Evolutionary conservation across 2,113 vertebrate species (phyloP).

Genomic region (Heterocephalus glaber): DNA sequence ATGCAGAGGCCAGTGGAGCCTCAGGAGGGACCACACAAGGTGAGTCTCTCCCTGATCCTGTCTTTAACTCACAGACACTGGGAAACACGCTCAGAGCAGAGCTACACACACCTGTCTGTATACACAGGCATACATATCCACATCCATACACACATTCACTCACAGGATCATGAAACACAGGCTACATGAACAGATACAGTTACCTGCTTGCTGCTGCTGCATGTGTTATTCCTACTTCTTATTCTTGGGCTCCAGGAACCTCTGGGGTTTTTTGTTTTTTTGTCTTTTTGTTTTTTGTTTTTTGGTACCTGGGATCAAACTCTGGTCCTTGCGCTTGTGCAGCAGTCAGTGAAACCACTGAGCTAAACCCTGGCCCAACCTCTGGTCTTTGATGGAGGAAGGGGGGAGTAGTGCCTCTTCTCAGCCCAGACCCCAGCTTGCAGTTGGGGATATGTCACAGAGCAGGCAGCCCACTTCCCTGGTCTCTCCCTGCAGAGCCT

Average conservation of each 20-base stretch:
- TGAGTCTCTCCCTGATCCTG: slow-evolving; percentile 73
- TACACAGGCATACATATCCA: accelerated
- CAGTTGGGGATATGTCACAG: not conserved
- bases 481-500: slow-evolving; percentile 89
- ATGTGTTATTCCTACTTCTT: not conserved
- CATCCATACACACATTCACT: not conserved
- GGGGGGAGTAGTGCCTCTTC: not conserved
- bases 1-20: slow-evolving; percentile 95
- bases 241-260: not conserved
- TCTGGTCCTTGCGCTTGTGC: too few species aligned
- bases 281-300: too few species aligned
- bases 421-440: not conserved
- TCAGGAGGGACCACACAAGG: slow-evolving; percentile 95
- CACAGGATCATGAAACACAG: not conserved
- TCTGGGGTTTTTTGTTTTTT: too few species aligned
- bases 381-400: not conserved
- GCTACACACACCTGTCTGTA: accelerated
- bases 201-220: not conserved
- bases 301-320: too few species aligned
- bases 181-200: accelerated
- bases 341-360: too few species aligned
- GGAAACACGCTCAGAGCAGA: too few species aligned
- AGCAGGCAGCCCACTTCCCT: slow-evolving; percentile 60
- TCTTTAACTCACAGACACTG: too few species aligned
- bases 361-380: too few species aligned